Base-by-base conservation (phyloP, 1,140 invertebrate species). In the Ceratosolen solmsi region DNA sequence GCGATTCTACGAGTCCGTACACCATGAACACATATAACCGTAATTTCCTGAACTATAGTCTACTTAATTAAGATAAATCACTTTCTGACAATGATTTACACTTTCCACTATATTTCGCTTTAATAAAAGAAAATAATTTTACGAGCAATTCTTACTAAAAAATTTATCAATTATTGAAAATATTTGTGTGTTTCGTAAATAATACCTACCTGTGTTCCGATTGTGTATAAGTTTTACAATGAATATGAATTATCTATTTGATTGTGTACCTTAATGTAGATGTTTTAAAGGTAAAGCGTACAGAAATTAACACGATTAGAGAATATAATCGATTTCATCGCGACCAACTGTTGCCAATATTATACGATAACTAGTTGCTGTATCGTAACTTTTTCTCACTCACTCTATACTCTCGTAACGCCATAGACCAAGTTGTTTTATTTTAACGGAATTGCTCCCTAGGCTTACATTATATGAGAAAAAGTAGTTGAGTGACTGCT, bases 301-400 rank as follows among this genome's bases (percentile, higher is more conserved):
- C n/a, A 4, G 22, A 33, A 38, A 22, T 15, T 11, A 15, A 25
- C 11, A 72, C 73, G 75, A 84, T 84, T 84, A 80, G 71, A 82
- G 68, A 65, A 77, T n/a, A n/a, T n/a, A n/a, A n/a, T n/a, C n/a
- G n/a, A n/a, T n/a, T n/a, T n/a, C n/a, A n/a, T n/a, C n/a, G n/a
- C n/a, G n/a, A 85, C 83, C 76, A 85, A 84, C 83, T 84, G 81
- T 83, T 85, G 84, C 80, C 41, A 72, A 72, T 41, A 70, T 70
- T 25, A 63, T 33, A 20, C 25, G 30, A 3, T 20, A 60, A 15
- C 56, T 60, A n/a, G 13, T 25, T 58, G 7, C 25, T 58, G n/a
- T n/a, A n/a, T n/a, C n/a, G n/a, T n/a, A n/a, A n/a, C 4, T 2
- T 22, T n/a, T 68, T 68, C 27, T 38, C 25, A 25, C 38, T 38